These are phyloP conservation scores for Drosophila watanabei DNA, from an alignment of 1,140 invertebrate species.

Conservation along the genomic window DNA sequence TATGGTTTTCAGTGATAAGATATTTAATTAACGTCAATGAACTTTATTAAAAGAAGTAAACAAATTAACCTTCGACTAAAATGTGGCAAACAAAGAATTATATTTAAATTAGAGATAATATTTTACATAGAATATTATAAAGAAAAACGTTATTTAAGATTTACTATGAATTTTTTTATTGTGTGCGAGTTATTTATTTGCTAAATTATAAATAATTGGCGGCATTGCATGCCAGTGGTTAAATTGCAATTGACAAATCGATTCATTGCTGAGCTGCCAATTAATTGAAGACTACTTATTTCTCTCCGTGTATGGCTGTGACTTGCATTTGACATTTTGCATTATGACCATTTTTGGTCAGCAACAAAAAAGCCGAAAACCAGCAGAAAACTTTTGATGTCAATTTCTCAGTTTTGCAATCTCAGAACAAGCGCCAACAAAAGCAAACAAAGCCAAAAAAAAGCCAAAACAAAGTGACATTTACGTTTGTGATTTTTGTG, in stretches of 20 bases:
- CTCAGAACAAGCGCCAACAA: constrained; percentile 69
- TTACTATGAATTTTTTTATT: background rate
- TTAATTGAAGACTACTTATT: constrained; percentile 33
- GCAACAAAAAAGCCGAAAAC: constrained; percentile 44
- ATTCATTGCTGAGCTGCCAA: constrained; percentile 7
- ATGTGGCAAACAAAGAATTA: background rate
- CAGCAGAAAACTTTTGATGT: constrained; percentile 33
- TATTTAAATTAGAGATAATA: background rate
- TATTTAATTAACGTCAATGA: background rate
- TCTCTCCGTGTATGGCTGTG: constrained; percentile 40
- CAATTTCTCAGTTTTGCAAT: constrained; percentile 64
- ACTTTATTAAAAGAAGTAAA: background rate
- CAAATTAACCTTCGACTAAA: background rate
- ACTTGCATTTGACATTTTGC: constrained; percentile 74
- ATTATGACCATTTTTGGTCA: constrained; percentile 66
- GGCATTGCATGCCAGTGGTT: background rate
- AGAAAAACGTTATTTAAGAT: no score
- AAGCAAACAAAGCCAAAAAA: constrained; percentile 44
- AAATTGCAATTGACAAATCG: constrained; percentile 5
- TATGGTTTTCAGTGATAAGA: background rate
- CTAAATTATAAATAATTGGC: constrained; percentile 11
- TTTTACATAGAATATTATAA: background rate
- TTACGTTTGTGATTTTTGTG: constrained; percentile 41
- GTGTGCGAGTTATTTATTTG: background rate
- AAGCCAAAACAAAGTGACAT: constrained; percentile 58